Evolutionary conservation across 2,113 vertebrate species (phyloP), one percentile per base, ranked within the genome.

Genomic region (Epinephelus cyanopodus): DNA sequence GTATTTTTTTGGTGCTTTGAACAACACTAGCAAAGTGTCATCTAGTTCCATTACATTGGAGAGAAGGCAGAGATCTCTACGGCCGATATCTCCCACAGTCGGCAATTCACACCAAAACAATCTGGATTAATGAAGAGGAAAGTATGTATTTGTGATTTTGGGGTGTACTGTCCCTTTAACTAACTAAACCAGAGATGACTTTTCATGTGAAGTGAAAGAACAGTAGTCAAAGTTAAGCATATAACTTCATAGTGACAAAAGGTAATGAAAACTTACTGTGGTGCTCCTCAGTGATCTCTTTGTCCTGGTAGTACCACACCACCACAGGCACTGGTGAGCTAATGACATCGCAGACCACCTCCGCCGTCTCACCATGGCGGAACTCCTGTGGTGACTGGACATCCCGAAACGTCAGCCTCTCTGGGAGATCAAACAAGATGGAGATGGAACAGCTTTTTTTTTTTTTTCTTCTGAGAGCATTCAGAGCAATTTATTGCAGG

Each of bases 331-430:
- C 98, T 0, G 98, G 98, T 0, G 98, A 99, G 72, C 98, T 99
- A 54, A 95, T 98, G 80, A 99, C 97, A 39, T 92, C 95, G 74
- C 98, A 99, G 50, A 97, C 93, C 79, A 99, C 97, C 92, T 99
- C 97, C 0, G 98, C 98, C 72, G 97, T 96, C 72, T 98, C 97
- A 0, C 97, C 97, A 80, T 97, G 96, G 54, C 96, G 96, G 91
- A 99, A 99, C 91, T 99, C 98, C 84, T 99, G 98, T 11, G 97
- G 97, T 12, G 98, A 98, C 5, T 92, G 70, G 72, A 98, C 95
- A 27, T 98, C 97, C 81, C 81, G 95, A 91, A 99, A 99, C 27
- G 97, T 98, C 86, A 99, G 96, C 89, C 97, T 97, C 95, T 99
- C 98, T 99, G 95, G 17, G 74, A 87, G 87, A 83, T 79, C 60